Conservation (phyloP, 2,797 vertebrate species). For the Macropodus opercularis region DNA sequence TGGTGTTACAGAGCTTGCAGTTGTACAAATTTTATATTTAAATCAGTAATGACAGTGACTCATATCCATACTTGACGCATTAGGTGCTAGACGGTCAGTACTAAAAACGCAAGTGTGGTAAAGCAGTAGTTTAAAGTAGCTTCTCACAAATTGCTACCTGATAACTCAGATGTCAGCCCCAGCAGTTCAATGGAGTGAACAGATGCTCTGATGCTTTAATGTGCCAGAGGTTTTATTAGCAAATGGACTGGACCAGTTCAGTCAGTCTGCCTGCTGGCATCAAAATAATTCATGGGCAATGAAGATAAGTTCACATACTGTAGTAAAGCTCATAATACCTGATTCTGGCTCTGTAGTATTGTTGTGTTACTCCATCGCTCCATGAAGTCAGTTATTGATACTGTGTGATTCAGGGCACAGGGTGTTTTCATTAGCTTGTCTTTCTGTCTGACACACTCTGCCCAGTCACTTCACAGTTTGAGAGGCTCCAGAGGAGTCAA, state of each 20-base stretch:
- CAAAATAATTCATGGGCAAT: neutral
- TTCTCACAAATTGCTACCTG: neutral
- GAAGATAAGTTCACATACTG: slow-evolving; percentile 3
- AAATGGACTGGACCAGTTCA: slow-evolving; percentile 4
- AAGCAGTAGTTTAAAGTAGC: slow-evolving; percentile 28
- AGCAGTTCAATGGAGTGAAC: slow-evolving; percentile 11
- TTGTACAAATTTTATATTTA: too few relatives aligned
- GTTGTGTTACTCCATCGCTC: slow-evolving; percentile 11
- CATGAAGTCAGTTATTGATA: slow-evolving; percentile 10
- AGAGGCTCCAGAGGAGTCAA: too few relatives aligned
- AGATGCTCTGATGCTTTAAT: neutral
- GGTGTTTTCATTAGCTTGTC: neutral
- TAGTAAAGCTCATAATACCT: neutral
- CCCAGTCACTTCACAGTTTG: too few relatives aligned
- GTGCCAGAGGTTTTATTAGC: slow-evolving; percentile 2
- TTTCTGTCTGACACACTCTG: neutral
- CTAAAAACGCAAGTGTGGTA: slow-evolving; percentile 2
- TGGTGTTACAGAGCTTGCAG: too few relatives aligned
- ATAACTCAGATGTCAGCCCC: slow-evolving; percentile 13
- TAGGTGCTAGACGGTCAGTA: slow-evolving; percentile 2
- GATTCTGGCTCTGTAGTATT: neutral
- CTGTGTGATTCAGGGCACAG: neutral
- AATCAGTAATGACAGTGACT: slow-evolving; percentile 13
- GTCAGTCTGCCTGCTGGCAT: neutral
- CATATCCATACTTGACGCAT: slow-evolving; percentile 12